Base-by-base conservation (phyloP, 2,797 vertebrate species). In the Yasuhikotakia modesta region DNA sequence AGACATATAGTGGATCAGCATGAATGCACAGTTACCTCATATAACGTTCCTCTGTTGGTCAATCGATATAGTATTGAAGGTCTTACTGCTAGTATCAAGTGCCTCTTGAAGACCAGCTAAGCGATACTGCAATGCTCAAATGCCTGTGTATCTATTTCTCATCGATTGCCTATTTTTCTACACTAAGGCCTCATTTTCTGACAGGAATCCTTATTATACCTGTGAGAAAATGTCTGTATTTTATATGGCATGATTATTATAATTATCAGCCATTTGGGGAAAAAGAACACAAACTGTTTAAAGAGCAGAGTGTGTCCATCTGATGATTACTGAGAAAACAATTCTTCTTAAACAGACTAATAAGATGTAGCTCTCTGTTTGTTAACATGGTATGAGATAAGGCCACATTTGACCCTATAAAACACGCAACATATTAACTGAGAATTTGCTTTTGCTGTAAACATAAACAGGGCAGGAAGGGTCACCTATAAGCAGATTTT, bases 341-440 rank as follows among this genome's bases (percentile, higher is more conserved):
- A 50, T 50, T 50, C 48, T 16, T 50, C 17, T 50, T n/a, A 50
- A 6, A 50, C 6, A 3, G 48, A 5, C 57, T 35, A 27, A 73
- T 35, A 73, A 52, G 45, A 6, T 16, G 13, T 19, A 63, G 24
- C 6, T 30, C 24, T 5, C 12, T 63, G n/a, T 50, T 63, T 3
- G 27, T 50, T 63, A 35, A 64, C 64, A 73, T 35, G 19, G 71
- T n/a, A 13, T 27, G 52, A 39, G 30, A 52, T 46, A 73, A 48
- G 27, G 45, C 4, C 60, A 64, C 27, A 52, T 22, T 21, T 73
- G 46, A 52, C 27, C 71, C 27, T 52, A 13, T 52, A 35, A 64
- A 52, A 46, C 46, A 64, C 4, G 30, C 71, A 22, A 64, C 27
- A 64, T 27, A 64, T 73, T 73, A 64, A 73, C 57, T 48, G 24